Percentiles rank a stretch among this genome's conserved stretches.
phyloP scores from a whole-genome alignment of 2,888 invertebrate genomes.

The Phorcus lineatus region DNA sequence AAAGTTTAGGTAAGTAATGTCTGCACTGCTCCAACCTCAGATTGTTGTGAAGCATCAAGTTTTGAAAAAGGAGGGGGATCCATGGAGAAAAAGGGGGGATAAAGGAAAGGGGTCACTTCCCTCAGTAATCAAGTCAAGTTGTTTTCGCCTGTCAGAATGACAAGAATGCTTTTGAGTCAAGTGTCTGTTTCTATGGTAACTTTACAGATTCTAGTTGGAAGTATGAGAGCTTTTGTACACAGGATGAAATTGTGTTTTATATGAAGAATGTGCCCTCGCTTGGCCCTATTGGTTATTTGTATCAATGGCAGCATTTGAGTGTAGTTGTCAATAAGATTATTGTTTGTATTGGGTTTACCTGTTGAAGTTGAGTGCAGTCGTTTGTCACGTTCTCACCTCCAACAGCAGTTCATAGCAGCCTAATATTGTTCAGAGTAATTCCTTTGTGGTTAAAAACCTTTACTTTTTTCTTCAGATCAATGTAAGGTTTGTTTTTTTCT shows the following conservation, averaged over 20 bases:
- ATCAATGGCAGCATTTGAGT: background rate
- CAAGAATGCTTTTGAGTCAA: constrained; percentile 10
- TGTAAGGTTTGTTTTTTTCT: no score
- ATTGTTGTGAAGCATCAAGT: no score
- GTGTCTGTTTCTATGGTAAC: background rate
- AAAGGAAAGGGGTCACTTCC: background rate
- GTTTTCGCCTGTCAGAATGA: constrained; percentile 20
- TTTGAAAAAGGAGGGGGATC: no score
- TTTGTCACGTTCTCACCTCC: background rate
- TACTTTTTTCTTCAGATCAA: no score
- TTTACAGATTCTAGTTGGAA: background rate
- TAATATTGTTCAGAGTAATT: background rate
- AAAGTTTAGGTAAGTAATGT: no score
- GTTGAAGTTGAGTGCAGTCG: background rate
- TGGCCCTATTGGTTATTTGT: background rate
- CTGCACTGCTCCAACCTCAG: no score
- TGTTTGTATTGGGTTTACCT: background rate
- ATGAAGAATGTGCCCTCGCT: background rate
- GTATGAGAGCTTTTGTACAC: background rate
- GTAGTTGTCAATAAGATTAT: background rate
- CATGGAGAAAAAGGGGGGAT: background rate
- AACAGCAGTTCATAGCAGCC: no score
- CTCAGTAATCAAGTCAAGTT: constrained; percentile 16
- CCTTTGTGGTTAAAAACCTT: no score
- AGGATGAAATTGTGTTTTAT: constrained; percentile 4